Evolutionary conservation across 2,797 vertebrate species (phyloP).

Genomic region (Falco novaeseelandiae): DNA sequence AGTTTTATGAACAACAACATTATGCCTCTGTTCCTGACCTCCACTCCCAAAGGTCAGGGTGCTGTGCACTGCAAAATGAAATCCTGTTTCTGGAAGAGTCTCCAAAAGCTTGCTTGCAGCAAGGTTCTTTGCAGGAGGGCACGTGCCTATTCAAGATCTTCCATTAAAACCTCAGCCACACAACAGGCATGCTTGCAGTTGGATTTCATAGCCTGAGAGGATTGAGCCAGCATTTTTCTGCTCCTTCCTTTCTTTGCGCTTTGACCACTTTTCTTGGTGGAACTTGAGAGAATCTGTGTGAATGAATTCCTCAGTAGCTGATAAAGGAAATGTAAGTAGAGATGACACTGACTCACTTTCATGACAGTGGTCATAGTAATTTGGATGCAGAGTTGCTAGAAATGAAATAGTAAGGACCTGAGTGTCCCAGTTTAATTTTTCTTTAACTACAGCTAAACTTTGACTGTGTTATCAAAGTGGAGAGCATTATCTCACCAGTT

Average conservation of each 20-base stretch:
- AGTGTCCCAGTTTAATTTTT: background rate
- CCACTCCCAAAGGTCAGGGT: background rate
- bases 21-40: background rate
- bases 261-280: background rate
- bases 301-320: background rate
- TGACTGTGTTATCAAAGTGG: background rate
- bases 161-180: background rate
- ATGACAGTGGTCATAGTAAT: background rate
- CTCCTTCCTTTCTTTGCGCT: background rate
- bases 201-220: background rate
- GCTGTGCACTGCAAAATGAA: background rate
- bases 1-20: background rate
- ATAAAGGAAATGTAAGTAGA: background rate
- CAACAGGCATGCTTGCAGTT: background rate
- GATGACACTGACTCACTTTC: background rate
- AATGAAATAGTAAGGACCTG: background rate
- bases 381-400: background rate
- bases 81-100: background rate
- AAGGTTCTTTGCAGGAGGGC: background rate
- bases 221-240: background rate
- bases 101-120: background rate
- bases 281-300: background rate
- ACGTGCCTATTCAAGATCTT: rapidly evolving
- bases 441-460: background rate
- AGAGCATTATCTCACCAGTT: slow-evolving; percentile 31